Conservation (phyloP, 2,797 vertebrate genomes). For the Rhinoraja longicauda region DNA sequence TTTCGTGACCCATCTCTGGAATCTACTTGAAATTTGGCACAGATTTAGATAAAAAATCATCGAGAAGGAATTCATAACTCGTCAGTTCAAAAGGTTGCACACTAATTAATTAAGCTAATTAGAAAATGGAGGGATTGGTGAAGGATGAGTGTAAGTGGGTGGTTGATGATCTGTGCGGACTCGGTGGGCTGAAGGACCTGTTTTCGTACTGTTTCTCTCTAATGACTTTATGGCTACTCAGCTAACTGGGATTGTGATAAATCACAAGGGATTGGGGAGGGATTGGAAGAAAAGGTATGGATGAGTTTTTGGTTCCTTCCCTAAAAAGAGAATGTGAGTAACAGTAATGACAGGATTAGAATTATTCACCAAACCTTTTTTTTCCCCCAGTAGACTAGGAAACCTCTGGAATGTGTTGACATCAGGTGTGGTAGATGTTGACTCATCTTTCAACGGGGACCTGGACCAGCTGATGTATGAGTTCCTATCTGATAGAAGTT, state of each 20-base stretch:
- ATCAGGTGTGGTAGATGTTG: neutral
- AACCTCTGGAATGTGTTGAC: neutral
- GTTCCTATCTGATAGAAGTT: neutral
- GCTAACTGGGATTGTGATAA: neutral
- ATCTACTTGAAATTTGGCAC: too few relatives aligned
- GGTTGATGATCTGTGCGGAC: too few relatives aligned
- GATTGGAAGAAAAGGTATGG: neutral
- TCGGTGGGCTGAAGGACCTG: too few relatives aligned
- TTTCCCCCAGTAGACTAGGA: neutral
- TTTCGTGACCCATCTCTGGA: too few relatives aligned
- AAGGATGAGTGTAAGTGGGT: too few relatives aligned
- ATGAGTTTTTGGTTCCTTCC: neutral
- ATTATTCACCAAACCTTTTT: neutral
- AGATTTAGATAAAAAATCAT: too few relatives aligned
- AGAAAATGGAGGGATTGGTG: too few relatives aligned
- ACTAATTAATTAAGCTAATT: too few relatives aligned
- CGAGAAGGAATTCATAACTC: too few relatives aligned
- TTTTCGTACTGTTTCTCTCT: too few relatives aligned
- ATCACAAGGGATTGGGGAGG: too few relatives aligned
- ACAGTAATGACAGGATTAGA: neutral
- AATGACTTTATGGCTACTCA: neutral
- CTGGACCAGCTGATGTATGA: neutral
- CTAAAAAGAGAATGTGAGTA: neutral
- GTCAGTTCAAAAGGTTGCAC: too few relatives aligned
- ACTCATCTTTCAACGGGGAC: neutral